A percentile compares a stretch with the other conserved stretches of the same genome.
These are phyloP conservation scores for Drosophila paranaensis DNA, from an alignment of 2,888 invertebrate genomes.

Conservation along the genomic window DNA sequence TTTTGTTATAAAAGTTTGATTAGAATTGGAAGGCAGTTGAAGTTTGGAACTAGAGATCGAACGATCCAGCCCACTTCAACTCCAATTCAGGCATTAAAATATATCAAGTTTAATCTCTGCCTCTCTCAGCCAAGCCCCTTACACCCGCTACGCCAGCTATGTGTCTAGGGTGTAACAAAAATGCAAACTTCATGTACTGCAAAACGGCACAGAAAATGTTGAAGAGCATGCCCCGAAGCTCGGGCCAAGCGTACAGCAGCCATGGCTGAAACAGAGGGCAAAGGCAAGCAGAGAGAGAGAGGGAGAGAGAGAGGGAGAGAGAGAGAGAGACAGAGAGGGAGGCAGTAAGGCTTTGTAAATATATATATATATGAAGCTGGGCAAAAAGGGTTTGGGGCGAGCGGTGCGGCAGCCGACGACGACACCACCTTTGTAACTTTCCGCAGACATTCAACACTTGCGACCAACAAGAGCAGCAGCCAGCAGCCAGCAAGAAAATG, in stretches of 20 bases:
- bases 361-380: slow-evolving; percentile 11
- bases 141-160: not conserved
- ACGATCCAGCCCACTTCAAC: too few species aligned
- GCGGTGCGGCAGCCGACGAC: slow-evolving; percentile 26
- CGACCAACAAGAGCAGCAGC: slow-evolving; percentile 55
- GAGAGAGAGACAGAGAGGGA: slow-evolving; percentile 2
- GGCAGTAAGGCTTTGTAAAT: slow-evolving; percentile 5
- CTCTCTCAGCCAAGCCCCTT: not conserved
- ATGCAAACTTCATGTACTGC: slow-evolving; percentile 68
- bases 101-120: not conserved
- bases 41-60: too few species aligned
- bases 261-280: slow-evolving; percentile 30
- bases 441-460: slow-evolving; percentile 74
- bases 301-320: too few species aligned
- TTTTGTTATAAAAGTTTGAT: too few species aligned
- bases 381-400: slow-evolving; percentile 1
- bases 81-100: too few species aligned
- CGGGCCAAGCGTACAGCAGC: slow-evolving; percentile 35
- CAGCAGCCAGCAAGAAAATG: slow-evolving; percentile 52
- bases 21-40: too few species aligned
- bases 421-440: slow-evolving; percentile 71
- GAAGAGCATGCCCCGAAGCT: slow-evolving; percentile 57
- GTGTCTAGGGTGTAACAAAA: slow-evolving; percentile 48
- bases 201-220: slow-evolving; percentile 69
- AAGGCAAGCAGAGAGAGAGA: not conserved